Base-by-base conservation (phyloP, 2,113 vertebrate genomes). In the Lasiurus borealis region DNA sequence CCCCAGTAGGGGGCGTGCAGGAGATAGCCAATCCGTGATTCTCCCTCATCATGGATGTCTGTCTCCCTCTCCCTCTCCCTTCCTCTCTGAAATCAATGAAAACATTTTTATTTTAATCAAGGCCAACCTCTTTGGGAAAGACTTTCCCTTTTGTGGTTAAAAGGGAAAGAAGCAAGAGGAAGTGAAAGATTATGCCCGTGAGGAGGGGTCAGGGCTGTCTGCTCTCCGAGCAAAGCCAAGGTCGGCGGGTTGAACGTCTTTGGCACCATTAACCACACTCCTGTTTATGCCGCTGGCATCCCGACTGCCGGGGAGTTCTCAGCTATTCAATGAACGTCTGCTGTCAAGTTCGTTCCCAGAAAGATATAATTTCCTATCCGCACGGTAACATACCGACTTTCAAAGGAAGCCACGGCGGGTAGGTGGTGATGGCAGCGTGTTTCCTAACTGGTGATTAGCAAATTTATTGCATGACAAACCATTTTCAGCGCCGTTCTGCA, bases 401-500 rank as follows among this genome's bases (percentile, higher is more conserved):
- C 97, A 96, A 97, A 97, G 95, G 97, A 97, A 96, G 88, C 94
- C 29, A 75, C 95, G 23, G 91, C 82, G 96, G 96, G 96, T 83
- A 98, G 95, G 94, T 98, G 96, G 96, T 90, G 93, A 85, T 72
- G 81, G 97, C 75, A 23, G 75, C 34, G n/a, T 88, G 83, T 98
- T 98, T 95, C 78, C 92, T 98, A 97, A 96, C 98, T 95, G 92
- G 94, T 97, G 96, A 98, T 98, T 98, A 98, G 95, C 96, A 98
- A 98, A 98, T 98, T 96, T 98, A 97, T 96, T 98, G 97, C 96
- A 97, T 97, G 98, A 98, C 97, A 97, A 98, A 98, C 96, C 95
- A 97, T 97, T 97, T 98, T 96, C 95, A 96, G 91, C 64, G 77
- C 80, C 62, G 97, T 98, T 97, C 77, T 91, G 80, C 72, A 71